Evolutionary conservation across 2,888 invertebrate species (phyloP).

Genomic region (Leucophenga montana): DNA sequence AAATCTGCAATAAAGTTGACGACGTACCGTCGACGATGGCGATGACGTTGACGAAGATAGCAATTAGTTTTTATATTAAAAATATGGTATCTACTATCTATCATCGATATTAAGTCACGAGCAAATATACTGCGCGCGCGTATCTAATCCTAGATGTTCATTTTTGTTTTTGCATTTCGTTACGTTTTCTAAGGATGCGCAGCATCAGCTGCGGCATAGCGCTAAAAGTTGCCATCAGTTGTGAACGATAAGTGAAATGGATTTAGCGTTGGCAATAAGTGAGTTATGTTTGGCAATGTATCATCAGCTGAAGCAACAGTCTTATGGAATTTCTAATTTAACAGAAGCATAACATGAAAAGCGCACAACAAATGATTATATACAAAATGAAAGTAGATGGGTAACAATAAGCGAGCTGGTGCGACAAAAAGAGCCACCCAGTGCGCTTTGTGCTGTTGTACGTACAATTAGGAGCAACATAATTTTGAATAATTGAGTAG

Average conservation of each 20-base stretch:
- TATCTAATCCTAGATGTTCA: not conserved
- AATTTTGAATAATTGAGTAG: conserved; percentile 63
- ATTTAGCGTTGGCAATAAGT: conserved; percentile 44
- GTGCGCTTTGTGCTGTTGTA: conserved; percentile 38
- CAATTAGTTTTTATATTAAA: conserved; percentile 6
- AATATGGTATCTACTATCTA: conserved; percentile 5
- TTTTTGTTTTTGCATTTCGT: not conserved
- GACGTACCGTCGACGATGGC: conserved; percentile 52
- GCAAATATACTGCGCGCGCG: not conserved
- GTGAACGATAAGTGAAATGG: conserved; percentile 42
- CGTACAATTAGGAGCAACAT: conserved; percentile 58
- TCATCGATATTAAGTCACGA: conserved; percentile 6
- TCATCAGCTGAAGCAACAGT: conserved; percentile 58
- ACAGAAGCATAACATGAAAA: conserved; percentile 8
- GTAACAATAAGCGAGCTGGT: not conserved
- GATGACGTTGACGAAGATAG: not conserved
- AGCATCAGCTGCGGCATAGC: not conserved
- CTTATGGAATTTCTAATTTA: conserved; percentile 61
- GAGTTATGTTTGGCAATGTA: conserved; percentile 61
- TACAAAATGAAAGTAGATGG: conserved; percentile 14
- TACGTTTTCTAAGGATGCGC: not conserved
- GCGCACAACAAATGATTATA: conserved; percentile 13
- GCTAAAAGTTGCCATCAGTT: conserved; percentile 21
- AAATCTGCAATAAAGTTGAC: conserved; percentile 81
- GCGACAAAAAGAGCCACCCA: not conserved